Conservation (phyloP, 2,797 vertebrate species). For the Anas georgica region DNA sequence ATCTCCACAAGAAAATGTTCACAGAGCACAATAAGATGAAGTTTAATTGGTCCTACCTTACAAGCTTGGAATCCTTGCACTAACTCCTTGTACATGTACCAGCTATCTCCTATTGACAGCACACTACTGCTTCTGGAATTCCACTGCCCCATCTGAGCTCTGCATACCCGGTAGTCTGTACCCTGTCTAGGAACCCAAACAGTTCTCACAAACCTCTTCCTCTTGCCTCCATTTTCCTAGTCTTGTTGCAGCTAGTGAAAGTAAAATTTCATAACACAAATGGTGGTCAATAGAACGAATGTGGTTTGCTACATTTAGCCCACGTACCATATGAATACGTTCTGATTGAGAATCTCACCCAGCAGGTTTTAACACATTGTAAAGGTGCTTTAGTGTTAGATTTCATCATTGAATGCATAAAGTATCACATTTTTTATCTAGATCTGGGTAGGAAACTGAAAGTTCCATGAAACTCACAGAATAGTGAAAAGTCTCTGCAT, state of each 20-base stretch:
- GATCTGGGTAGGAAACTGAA: neutral
- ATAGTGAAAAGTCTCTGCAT: neutral
- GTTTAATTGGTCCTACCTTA: neutral
- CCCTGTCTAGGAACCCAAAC: neutral
- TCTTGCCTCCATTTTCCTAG: neutral
- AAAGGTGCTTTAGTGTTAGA: neutral
- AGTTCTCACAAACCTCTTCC: neutral
- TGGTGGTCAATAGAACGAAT: neutral
- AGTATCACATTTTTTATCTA: neutral
- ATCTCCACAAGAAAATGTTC: neutral
- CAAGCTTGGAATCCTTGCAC: neutral
- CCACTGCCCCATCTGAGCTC: neutral
- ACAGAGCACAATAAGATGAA: rapidly evolving
- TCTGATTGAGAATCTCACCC: neutral
- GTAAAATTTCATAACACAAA: neutral
- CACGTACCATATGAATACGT: neutral
- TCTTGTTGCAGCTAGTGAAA: neutral
- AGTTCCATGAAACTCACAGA: neutral
- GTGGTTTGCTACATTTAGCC: neutral
- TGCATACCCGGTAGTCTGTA: neutral
- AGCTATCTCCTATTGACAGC: neutral
- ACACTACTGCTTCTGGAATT: neutral
- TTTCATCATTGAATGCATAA: neutral
- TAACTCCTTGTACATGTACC: neutral
- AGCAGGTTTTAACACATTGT: neutral